phyloP scores from a whole-genome alignment of 2,797 vertebrate genomes.

The Novumbra hubbsi region DNA sequence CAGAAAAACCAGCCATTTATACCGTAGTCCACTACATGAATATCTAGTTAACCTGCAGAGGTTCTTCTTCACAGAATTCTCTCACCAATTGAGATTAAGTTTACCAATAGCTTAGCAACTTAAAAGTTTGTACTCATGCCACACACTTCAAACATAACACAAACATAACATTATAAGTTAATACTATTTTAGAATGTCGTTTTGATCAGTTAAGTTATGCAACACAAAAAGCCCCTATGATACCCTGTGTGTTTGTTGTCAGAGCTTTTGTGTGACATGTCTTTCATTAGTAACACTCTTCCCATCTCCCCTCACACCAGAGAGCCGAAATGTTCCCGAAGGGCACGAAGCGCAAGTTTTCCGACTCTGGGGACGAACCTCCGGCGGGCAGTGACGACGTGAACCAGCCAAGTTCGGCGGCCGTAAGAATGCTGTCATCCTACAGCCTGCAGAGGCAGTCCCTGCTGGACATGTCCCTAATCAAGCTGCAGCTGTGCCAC shows the following conservation, averaged over 20 bases:
- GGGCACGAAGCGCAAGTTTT: conserved; percentile 94
- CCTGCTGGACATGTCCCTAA: conserved; percentile 95
- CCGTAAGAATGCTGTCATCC: conserved; percentile 69
- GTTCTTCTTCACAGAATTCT: conserved; percentile 48
- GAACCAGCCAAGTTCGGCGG: conserved; percentile 64
- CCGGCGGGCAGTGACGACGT: conserved; percentile 70
- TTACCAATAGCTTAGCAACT: conserved; percentile 41
- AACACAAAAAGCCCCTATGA: conserved; percentile 28
- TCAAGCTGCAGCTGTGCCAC: conserved; percentile 98
- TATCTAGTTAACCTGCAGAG: conserved; percentile 40
- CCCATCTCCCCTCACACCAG: conserved; percentile 53
- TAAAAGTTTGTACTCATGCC: conserved; percentile 40
- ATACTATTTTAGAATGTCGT: conserved; percentile 43
- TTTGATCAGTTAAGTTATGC: conserved; percentile 44
- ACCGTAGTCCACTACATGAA: conserved; percentile 48
- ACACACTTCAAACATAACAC: conserved; percentile 41
- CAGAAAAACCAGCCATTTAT: conserved; percentile 63
- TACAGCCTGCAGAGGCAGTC: conserved; percentile 94
- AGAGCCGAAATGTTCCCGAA: conserved; percentile 88
- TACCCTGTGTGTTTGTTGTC: conserved; percentile 49
- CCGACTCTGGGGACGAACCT: conserved; percentile 79
- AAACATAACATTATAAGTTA: conserved; percentile 53
- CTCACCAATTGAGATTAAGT: conserved; percentile 44
- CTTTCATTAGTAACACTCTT: conserved; percentile 55
- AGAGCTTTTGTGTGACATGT: conserved; percentile 34